Base-by-base conservation (phyloP, 2,113 vertebrate species). In the Piaya cayana region DNA sequence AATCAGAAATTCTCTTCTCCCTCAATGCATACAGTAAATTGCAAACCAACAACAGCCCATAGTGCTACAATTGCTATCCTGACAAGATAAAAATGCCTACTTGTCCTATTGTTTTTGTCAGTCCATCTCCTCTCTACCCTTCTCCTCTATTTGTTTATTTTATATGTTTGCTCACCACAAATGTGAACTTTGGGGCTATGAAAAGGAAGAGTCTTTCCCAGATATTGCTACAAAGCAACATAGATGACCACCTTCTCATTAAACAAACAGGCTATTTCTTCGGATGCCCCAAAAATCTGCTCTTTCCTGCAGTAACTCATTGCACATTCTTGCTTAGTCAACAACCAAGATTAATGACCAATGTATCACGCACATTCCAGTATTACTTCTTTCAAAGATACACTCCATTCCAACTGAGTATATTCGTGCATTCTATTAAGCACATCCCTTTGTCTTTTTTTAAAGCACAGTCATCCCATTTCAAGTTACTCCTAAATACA, bases 1-100 rank as follows among this genome's bases (percentile, higher is more conserved):
- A 95, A 97, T 92, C 93, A 95, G 74, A 95, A 96, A 92, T 93
- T 95, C 74, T 89, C 88, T 94, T 92, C 81, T 93, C 89, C 70
- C 84, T 86, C 92, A 91, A 91, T 85, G 89, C 94, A 92, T 95
- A 93, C 84, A 91, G 83, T 84, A 95, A 96, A 95, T 91, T 96
- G 94, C 81, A 93, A 91, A 91, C 74, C 65, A 93, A 89, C 86
- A 95, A 79, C 82, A 89, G 67, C 63, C 70, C 63, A 91, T 36
- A 93, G 82, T 93, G 81, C 67, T 91, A 65, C 93, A 95, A 93
- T 84, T 91, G 88, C 86, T 83, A 90, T 81, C 60, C 68, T 95
- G 80, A 93, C 84, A 89, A 81, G 77, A 92, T 86, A 84, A 92
- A 91, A 95, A 78, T 2, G 6, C 89, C 86, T 95, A 71, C 74